phyloP scores from a whole-genome alignment of 2,113 vertebrate genomes.

The Brachypteracias leptosomus region DNA sequence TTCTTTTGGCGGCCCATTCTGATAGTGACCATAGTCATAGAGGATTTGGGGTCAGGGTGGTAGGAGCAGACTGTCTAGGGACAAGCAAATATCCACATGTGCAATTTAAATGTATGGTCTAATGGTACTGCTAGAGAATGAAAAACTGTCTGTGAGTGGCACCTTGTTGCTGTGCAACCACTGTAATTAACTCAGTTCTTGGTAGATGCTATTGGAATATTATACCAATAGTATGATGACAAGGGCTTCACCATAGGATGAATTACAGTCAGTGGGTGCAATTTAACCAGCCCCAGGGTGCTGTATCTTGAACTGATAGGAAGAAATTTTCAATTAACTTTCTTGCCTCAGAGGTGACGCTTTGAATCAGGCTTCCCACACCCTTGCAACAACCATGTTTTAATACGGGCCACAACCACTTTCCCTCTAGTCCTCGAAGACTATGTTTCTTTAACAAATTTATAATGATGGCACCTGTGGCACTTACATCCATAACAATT shows the following conservation, averaged over 20 bases:
- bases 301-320: background rate
- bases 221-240: background rate
- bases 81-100: background rate
- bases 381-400: background rate
- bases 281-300: background rate
- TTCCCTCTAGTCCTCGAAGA: background rate
- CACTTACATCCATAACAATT: background rate
- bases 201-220: background rate
- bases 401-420: background rate
- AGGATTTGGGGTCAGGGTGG: background rate
- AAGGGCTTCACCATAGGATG: background rate
- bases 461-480: background rate
- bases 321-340: background rate
- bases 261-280: background rate
- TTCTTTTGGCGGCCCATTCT: background rate
- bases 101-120: background rate
- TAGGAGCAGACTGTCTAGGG: background rate
- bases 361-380: background rate
- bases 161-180: background rate
- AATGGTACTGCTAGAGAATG: background rate
- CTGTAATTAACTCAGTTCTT: background rate
- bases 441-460: background rate
- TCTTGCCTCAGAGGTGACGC: background rate
- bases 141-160: background rate
- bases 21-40: fast-evolving